These are phyloP conservation scores for Drosophila repleta DNA, from an alignment of 1,140 invertebrate genomes.

Conservation along the genomic window DNA sequence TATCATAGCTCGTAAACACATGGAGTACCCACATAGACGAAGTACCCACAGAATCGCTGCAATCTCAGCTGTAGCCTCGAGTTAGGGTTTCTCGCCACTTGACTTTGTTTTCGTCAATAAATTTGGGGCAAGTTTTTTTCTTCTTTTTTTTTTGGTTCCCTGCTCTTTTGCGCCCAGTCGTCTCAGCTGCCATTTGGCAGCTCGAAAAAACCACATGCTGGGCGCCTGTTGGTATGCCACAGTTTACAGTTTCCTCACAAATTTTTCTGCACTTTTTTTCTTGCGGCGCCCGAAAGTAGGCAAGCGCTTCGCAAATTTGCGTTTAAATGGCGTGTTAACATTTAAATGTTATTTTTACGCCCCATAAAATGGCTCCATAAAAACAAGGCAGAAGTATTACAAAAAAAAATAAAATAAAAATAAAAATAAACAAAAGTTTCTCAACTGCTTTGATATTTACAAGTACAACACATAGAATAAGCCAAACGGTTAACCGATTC, in stretches of 20 bases:
- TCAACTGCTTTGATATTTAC: slow-evolving; percentile 59
- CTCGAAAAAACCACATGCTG: slow-evolving; percentile 50
- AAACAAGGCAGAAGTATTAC: slow-evolving; percentile 25
- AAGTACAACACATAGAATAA: slow-evolving; percentile 3
- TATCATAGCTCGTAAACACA: slow-evolving; percentile 75
- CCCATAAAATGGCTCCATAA: slow-evolving; percentile 67
- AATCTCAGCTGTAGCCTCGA: slow-evolving; percentile 50
- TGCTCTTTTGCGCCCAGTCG: slow-evolving; percentile 5
- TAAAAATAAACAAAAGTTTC: slow-evolving; percentile 41
- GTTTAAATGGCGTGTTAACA: slow-evolving; percentile 78
- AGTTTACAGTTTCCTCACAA: slow-evolving; percentile 40
- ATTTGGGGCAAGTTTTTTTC: slow-evolving; percentile 62
- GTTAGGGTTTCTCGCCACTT: slow-evolving; percentile 58
- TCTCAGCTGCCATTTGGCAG: slow-evolving; percentile 51
- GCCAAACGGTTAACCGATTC: background rate
- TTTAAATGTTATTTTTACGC: slow-evolving; percentile 78
- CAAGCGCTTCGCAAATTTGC: slow-evolving; percentile 61
- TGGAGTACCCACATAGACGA: slow-evolving; percentile 36
- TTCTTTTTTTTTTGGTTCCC: slow-evolving; percentile 14
- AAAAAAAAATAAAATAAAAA: background rate
- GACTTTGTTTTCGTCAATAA: slow-evolving; percentile 79
- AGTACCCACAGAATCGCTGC: slow-evolving; percentile 52
- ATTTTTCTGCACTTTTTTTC: slow-evolving; percentile 31
- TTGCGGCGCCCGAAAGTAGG: slow-evolving; percentile 40
- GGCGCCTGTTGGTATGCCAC: slow-evolving; percentile 69